Percentiles rank a stretch among this genome's conserved stretches.
Evolutionary conservation across 2,113 vertebrate genomes (phyloP).

Genomic region (Burhinus bistriatus): DNA sequence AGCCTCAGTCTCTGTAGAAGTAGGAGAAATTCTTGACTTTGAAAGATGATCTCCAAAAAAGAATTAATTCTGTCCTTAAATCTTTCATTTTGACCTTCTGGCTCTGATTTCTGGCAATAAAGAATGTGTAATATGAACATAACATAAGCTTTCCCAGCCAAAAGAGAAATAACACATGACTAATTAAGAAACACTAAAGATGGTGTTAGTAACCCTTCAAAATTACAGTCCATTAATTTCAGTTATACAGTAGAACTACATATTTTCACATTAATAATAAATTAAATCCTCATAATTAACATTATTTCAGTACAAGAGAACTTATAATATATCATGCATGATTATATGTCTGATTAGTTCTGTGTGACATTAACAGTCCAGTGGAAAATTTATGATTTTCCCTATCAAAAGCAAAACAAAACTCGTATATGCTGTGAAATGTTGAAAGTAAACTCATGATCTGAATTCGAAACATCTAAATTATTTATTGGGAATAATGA

Average conservation of each 20-base stretch:
- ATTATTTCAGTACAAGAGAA: not conserved
- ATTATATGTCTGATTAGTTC: slow-evolving; percentile 24
- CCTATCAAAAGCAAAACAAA: not conserved
- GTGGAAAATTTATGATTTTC: not conserved
- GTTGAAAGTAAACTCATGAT: not conserved
- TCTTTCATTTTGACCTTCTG: not conserved
- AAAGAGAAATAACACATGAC: slow-evolving; percentile 13
- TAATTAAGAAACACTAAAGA: slow-evolving; percentile 48
- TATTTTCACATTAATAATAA: slow-evolving; percentile 33
- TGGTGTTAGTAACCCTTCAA: slow-evolving; percentile 30
- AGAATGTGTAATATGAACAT: not conserved
- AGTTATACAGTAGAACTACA: not conserved
- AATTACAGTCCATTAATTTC: slow-evolving; percentile 58
- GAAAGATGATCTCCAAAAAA: not conserved
- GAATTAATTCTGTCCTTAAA: not conserved
- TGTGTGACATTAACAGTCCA: not conserved
- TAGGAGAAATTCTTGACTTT: not conserved
- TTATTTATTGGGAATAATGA: slow-evolving; percentile 40
- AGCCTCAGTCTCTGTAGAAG: not conserved
- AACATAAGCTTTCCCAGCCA: not conserved
- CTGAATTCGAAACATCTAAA: slow-evolving; percentile 29
- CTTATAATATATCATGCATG: not conserved
- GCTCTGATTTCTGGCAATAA: not conserved
- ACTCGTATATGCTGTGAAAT: not conserved
- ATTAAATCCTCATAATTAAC: slow-evolving; percentile 52